These are phyloP conservation scores for Lepidocolaptes lacrymiger DNA, from an alignment of 2,797 vertebrate species.

Conservation along the genomic window DNA sequence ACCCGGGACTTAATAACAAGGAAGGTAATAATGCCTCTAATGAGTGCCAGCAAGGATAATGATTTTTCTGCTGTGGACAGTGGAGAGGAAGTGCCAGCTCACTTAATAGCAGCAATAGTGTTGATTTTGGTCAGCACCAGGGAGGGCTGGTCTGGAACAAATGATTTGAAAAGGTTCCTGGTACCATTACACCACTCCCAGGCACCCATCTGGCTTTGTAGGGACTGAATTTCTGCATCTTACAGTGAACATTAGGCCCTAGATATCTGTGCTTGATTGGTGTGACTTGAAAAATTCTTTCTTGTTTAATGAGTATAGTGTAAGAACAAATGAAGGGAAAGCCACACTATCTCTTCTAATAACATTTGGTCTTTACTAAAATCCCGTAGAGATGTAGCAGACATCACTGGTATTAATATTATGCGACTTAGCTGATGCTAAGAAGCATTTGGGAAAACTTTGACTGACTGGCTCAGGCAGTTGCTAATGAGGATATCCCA, in stretches of 20 bases:
- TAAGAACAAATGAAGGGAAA: conserved; percentile 61
- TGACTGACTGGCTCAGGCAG: conserved; percentile 65
- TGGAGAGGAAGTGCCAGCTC: background rate
- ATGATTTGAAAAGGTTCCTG: background rate
- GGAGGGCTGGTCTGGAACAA: background rate
- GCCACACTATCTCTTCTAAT: conserved; percentile 55
- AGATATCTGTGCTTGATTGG: conserved; percentile 8
- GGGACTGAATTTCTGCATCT: background rate
- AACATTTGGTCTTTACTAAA: conserved; percentile 43
- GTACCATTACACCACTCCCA: background rate
- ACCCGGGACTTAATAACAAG: background rate
- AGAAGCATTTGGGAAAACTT: conserved; percentile 71
- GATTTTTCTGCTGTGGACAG: background rate
- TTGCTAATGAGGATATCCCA: conserved; percentile 69
- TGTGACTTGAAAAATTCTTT: conserved; percentile 1
- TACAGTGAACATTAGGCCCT: background rate
- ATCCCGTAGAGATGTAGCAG: conserved; percentile 51
- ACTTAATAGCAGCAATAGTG: background rate
- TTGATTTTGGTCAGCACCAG: background rate
- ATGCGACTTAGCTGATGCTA: conserved; percentile 66
- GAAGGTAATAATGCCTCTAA: background rate
- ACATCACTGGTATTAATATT: conserved; percentile 61
- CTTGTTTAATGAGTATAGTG: background rate
- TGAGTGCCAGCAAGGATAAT: background rate
- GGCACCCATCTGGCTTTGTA: background rate